Evolutionary conservation across 2,113 vertebrate species (phyloP), one percentile per base, ranked within the genome.

Genomic region (Misgurnus mizolepis): DNA sequence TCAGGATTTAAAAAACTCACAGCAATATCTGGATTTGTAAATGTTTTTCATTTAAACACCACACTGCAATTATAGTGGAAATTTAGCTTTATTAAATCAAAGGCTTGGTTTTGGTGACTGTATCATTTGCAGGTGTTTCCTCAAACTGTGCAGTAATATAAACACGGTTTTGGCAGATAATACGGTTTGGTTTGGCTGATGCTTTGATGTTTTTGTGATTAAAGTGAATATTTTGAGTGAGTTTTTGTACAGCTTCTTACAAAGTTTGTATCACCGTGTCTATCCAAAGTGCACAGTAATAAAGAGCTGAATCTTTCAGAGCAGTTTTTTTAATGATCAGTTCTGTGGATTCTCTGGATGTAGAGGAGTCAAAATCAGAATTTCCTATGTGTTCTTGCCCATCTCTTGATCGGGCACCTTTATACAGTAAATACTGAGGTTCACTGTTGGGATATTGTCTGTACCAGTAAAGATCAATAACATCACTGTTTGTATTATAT

Each of bases 301-400:
- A 80, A 1, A 80, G 61, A 74, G 79, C 70, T 45, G 70, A 45
- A 74, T 80, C 79, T 74, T 41, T 34, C 56, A 77, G 27, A 14
- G 8, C 49, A 18, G n/a, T 8, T 8, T 22, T 18, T 58, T 62
- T 72, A 17, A 80, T 47, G 14, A 41, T 72, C 56, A 80, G 78
- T 40, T 80, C 2, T 40, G 78, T 80, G 68, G 58, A 80, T 9
- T 43, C 43, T 72, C 58, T 71, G 58, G 27, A 15, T 71, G 78
- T 64, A 14, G 68, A 64, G 3, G 78, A 65, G 4, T 64, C 45
- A 71, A 65, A 80, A 15, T 53, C 2, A 55, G 27, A 0, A 65
- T 72, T 17, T 72, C 60, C 43, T 22, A 55, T 65, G 27, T 65
- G 0, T 3, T 7, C 4, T 0, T 0, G 0, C 0, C 12, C 6